phyloP scores from a whole-genome alignment of 2,888 invertebrate species.

The Meteorus cinctellus region DNA sequence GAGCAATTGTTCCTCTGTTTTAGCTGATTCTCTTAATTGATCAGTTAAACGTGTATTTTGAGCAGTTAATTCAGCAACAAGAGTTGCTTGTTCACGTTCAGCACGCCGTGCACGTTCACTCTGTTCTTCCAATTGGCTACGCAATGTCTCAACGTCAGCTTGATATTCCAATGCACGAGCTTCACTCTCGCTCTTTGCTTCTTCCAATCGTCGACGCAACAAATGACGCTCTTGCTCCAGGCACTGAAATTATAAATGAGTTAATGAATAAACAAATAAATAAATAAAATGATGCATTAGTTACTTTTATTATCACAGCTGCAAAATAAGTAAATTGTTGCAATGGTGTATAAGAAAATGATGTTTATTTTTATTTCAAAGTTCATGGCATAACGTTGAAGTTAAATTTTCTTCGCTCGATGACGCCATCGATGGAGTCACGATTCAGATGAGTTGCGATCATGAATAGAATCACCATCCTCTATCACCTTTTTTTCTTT shows the following conservation, averaged over 20 bases:
- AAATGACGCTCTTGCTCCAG: slow-evolving; percentile 95
- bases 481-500: not conserved
- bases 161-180: slow-evolving; percentile 90
- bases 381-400: not conserved
- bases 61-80: slow-evolving; percentile 89
- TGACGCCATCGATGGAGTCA: slow-evolving; percentile 1
- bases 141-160: slow-evolving; percentile 88
- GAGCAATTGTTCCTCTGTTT: slow-evolving; percentile 85
- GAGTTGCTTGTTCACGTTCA: slow-evolving; percentile 86
- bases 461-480: not conserved
- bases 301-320: not conserved
- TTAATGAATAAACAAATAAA: not conserved
- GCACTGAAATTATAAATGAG: slow-evolving; percentile 77
- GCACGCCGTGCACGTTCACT: slow-evolving; percentile 74
- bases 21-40: slow-evolving; percentile 89
- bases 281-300: slow-evolving; percentile 11
- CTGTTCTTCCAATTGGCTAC: slow-evolving; percentile 81
- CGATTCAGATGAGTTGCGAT: not conserved
- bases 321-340: not conserved
- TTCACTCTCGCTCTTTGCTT: slow-evolving; percentile 91
- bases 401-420: not conserved
- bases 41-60: slow-evolving; percentile 91
- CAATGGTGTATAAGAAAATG: not conserved
- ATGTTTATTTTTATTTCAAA: not conserved
- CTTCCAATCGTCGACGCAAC: slow-evolving; percentile 87